phyloP scores from a whole-genome alignment of 2,797 vertebrate species.

The Alauda arvensis region DNA sequence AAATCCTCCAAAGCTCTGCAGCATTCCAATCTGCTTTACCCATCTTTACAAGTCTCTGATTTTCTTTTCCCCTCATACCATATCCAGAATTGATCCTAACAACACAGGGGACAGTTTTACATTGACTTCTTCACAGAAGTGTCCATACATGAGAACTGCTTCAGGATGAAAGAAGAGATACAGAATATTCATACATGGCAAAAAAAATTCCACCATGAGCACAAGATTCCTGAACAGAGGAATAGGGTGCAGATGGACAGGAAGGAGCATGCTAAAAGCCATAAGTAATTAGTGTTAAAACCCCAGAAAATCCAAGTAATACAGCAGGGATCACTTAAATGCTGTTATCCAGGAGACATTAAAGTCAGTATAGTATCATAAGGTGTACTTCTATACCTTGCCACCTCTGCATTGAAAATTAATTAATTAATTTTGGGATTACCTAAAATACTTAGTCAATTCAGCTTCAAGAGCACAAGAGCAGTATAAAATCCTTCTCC shows the following conservation, averaged over 20 bases:
- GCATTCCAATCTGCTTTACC: background rate
- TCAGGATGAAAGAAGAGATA: background rate
- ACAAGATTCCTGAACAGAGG: background rate
- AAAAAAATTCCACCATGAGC: background rate
- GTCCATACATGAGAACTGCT: background rate
- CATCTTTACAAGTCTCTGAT: background rate
- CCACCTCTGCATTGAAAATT: background rate
- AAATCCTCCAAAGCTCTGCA: background rate
- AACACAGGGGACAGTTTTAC: background rate
- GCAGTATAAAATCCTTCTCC: background rate
- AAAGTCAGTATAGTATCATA: background rate
- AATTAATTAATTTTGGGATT: background rate
- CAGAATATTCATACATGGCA: background rate
- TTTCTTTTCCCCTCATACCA: rapidly evolving
- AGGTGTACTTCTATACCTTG: background rate
- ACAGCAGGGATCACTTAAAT: background rate
- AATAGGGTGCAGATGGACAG: background rate
- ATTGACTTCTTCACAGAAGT: background rate
- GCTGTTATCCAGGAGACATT: background rate
- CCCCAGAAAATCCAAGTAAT: background rate
- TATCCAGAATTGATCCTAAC: background rate
- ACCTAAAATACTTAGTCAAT: background rate
- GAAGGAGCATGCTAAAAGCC: background rate
- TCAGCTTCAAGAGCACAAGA: background rate
- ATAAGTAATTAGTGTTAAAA: background rate